Percentiles rank a stretch among this genome's conserved stretches.
Conservation (phyloP, 1,140 invertebrate species). For the Sarcophaga bullata region DNA sequence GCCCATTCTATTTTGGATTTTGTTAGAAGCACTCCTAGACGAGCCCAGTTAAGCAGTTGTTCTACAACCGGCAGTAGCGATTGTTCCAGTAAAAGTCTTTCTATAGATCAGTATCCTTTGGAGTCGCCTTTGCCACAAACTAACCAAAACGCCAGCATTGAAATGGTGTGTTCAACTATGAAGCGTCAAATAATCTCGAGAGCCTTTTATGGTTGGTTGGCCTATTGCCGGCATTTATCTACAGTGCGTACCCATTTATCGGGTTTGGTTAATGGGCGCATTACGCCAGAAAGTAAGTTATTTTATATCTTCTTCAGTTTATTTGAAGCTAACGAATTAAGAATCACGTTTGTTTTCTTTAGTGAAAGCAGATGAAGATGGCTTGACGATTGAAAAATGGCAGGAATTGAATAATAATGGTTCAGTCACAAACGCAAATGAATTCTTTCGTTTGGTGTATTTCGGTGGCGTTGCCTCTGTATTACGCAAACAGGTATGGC, state of each 20-base stretch:
- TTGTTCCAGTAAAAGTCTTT: constrained; percentile 64
- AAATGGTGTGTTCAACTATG: constrained; percentile 92
- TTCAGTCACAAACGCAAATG: constrained; percentile 71
- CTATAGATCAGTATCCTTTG: constrained; percentile 60
- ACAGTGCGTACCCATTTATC: constrained; percentile 92
- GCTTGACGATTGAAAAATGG: constrained; percentile 79
- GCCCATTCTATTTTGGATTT: constrained; percentile 62
- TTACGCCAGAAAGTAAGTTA: constrained; percentile 70
- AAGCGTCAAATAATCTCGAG: constrained; percentile 92
- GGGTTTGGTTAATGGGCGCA: constrained; percentile 82
- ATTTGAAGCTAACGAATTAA: no score
- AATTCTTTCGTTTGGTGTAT: constrained; percentile 86
- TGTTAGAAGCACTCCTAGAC: constrained; percentile 60
- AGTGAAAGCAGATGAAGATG: constrained; percentile 70
- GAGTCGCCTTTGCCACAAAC: constrained; percentile 59
- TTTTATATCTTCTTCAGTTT: background rate
- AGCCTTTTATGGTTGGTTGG: constrained; percentile 96
- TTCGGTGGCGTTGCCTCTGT: constrained; percentile 85
- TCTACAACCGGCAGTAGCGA: constrained; percentile 65
- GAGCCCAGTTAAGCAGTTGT: constrained; percentile 63
- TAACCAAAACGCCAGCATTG: constrained; percentile 69
- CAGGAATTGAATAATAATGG: constrained; percentile 71
- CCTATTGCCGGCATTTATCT: constrained; percentile 90
- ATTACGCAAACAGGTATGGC: constrained; percentile 88
- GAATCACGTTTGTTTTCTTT: background rate